Base-by-base conservation (phyloP, 2,888 invertebrate species). In the Polymixis flavicincta region DNA sequence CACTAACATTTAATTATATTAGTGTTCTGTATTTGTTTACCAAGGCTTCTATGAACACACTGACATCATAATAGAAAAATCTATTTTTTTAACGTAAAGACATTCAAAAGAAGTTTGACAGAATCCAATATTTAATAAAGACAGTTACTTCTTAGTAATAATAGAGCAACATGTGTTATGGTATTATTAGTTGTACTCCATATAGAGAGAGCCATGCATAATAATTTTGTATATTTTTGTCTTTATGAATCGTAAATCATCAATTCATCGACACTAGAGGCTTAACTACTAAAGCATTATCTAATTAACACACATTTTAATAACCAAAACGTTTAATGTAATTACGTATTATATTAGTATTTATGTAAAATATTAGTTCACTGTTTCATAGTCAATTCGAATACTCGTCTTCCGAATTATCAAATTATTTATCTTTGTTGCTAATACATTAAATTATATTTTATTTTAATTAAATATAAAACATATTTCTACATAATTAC, bases 331-430 rank as follows among this genome's bases (percentile, higher is more conserved):
- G 19, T 14, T 61, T 32, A 52, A 63, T 55, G 4, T 64, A 28
- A 66, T 65, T 50, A 22, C 19, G 54, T 65, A 74, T 52, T 60
- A 45, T 50, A 52, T 52, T 66, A 69, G 17, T 50, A 61, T n/a
- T 1, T 48, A 28, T 50, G 42, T 61, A 61, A 50, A 60, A 73
- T 73, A 80, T 45, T 45, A 50, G 28, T 61, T 54, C 61, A 48
- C 64, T 74, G 60, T 80, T 63, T 60, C 77, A 65, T 77, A 81
- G 81, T 79, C 82, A 88, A 86, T 82, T 76, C 48, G 80, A 90
- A 90, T 90, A 90, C 90, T 90, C 90, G 79, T 89, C 84, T 89
- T 89, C 87, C 89, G 88, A 89, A 89, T 89, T 89, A 84, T 86
- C 59, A 76, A 79, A 76, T 69, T 80, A 78, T 71, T 71, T 74